phyloP scores from a whole-genome alignment of 2,888 invertebrate genomes.

The Biston betularia region DNA sequence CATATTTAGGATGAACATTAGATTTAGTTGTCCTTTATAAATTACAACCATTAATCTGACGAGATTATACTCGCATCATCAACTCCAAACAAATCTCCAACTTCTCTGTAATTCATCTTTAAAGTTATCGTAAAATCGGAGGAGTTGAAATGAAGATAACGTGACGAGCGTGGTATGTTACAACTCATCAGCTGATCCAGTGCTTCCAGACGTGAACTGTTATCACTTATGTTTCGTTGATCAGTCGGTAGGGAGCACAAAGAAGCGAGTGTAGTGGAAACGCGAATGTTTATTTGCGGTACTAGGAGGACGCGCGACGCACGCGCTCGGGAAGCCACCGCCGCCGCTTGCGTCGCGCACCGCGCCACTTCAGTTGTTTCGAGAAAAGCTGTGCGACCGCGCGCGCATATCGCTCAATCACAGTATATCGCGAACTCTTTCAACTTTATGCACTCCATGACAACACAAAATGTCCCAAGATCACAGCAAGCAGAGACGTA shows the following conservation, averaged over 20 bases:
- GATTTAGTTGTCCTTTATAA: not conserved
- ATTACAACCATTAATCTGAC: not conserved
- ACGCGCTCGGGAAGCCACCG: constrained; percentile 69
- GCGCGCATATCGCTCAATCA: constrained; percentile 60
- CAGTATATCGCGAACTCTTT: constrained; percentile 46
- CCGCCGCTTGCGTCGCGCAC: constrained; percentile 52
- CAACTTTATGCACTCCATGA: constrained; percentile 51
- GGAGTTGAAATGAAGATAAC: not conserved
- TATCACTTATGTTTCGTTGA: constrained; percentile 46
- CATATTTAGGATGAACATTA: not conserved
- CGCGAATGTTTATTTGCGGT: constrained; percentile 81
- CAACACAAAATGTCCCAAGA: constrained; percentile 73
- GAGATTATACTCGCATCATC: not conserved
- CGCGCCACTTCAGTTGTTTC: constrained; percentile 72
- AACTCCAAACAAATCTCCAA: not conserved
- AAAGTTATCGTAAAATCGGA: constrained; percentile 7
- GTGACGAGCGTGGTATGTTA: constrained; percentile 14
- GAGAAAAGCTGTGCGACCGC: constrained; percentile 56
- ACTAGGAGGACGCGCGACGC: constrained; percentile 71
- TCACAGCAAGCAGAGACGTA: constrained; percentile 66
- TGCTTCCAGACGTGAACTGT: constrained; percentile 38
- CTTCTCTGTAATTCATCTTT: not conserved
- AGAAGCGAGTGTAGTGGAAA: constrained; percentile 55
- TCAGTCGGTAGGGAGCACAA: constrained; percentile 45
- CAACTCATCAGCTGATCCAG: constrained; percentile 36